phyloP scores from a whole-genome alignment of 2,113 vertebrate species.

The Tangachromis dhanisi region DNA sequence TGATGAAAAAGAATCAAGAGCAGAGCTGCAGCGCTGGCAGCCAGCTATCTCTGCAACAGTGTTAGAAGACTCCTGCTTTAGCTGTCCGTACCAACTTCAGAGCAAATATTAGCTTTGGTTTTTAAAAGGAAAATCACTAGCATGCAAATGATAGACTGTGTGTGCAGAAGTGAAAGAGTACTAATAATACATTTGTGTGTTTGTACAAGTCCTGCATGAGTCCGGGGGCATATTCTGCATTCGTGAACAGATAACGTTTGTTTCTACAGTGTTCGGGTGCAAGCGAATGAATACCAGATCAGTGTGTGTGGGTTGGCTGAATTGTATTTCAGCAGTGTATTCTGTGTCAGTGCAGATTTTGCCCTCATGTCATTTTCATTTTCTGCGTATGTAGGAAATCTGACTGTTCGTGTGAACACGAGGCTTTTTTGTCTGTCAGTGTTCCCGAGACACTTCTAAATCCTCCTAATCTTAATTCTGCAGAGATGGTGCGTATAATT shows the following conservation, averaged over 20 bases:
- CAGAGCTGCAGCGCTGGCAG: not conserved
- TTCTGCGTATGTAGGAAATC: not conserved
- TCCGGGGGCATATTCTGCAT: not conserved
- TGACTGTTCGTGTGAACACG: not conserved
- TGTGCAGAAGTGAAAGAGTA: not conserved
- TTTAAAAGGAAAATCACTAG: not conserved
- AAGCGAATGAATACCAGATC: not conserved
- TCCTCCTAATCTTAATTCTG: slow-evolving; percentile 29
- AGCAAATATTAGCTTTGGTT: slow-evolving; percentile 1
- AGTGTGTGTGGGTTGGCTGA: not conserved
- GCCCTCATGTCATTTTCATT: not conserved
- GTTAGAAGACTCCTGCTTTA: not conserved
- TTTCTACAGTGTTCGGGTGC: not conserved
- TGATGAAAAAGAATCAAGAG: not conserved
- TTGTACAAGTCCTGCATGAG: not conserved
- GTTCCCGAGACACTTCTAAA: slow-evolving; percentile 20
- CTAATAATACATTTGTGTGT: not conserved
- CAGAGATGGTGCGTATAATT: slow-evolving; percentile 28
- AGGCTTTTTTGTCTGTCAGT: not conserved
- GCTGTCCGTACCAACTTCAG: not conserved
- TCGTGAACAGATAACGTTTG: not conserved
- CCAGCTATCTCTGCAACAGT: not conserved
- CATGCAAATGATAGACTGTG: not conserved
- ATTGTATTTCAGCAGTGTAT: not conserved
- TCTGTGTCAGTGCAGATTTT: not conserved